Evolutionary conservation across 2,113 vertebrate species (phyloP).

Genomic region (Ctenodactylus gundi): DNA sequence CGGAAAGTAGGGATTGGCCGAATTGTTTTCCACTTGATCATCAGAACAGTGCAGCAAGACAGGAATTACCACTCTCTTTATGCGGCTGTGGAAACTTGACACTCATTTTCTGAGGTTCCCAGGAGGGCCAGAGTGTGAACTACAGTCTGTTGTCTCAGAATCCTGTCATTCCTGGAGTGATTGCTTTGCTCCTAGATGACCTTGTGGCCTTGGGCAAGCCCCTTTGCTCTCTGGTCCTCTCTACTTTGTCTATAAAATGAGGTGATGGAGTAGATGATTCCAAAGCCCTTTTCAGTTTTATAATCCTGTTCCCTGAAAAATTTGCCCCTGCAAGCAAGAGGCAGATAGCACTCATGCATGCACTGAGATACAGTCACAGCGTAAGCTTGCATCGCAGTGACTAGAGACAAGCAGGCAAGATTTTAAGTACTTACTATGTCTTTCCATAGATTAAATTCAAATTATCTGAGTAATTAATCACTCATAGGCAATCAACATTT

Average conservation of each 20-base stretch:
- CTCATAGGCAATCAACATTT: constrained; percentile 40
- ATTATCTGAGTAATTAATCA: constrained; percentile 64
- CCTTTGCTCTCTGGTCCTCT: neutral
- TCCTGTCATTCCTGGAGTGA: neutral
- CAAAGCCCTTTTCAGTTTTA: neutral
- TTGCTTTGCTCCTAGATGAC: neutral
- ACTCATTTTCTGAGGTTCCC: neutral
- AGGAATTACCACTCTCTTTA: constrained; percentile 10
- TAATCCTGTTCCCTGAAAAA: neutral
- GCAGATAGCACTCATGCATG: neutral
- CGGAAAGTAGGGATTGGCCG: neutral
- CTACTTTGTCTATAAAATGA: neutral
- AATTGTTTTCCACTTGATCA: neutral
- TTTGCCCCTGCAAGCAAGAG: neutral
- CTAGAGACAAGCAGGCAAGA: constrained; percentile 5
- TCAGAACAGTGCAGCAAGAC: neutral
- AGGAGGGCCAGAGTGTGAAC: neutral
- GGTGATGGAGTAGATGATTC: neutral
- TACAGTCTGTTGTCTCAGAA: neutral
- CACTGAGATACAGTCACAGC: neutral
- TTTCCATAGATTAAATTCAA: constrained; percentile 45
- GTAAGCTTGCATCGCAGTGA: neutral
- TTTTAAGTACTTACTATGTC: constrained; percentile 35
- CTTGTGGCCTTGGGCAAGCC: neutral
- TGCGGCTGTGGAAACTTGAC: neutral